Base-by-base conservation (phyloP, 2,113 vertebrate species). In the Rynchops niger region DNA sequence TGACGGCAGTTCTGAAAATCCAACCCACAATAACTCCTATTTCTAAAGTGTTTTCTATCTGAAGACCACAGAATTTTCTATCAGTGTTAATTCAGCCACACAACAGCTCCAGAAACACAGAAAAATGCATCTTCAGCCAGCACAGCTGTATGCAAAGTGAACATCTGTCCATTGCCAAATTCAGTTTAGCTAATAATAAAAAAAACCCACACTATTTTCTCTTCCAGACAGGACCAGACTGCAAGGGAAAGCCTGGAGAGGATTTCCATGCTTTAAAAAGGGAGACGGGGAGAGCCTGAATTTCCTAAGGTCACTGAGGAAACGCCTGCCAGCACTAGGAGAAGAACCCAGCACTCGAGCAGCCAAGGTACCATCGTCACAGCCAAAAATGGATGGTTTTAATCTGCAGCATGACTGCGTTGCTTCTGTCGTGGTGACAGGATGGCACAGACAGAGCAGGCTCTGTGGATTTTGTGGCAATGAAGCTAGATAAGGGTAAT, bases 91-190 rank as follows among this genome's bases (percentile, higher is more conserved):
- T 97, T 95, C 87, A 80, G 72, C 53, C 29, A 74, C 62, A 66
- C 49, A 80, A 83, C 86, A 92, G 82, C 90, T 94, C 84, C 86
- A 96, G 93, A 94, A 95, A 91, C 49, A 80, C 53, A 87, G 86
- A 59, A 91, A 95, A 91, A 95, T n/a, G 16, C 45, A 86, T 97
- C 95, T 95, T 89, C 92, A 97, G 95, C 93, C 90, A 94, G 93
- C 96, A 97, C 96, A 97, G 96, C 96, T 97, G 95, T 94, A 97
- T 97, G 96, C 96, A 97, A 97, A 97, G 85, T 86, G 92, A 96
- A 97, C 96, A 97, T 97, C 96, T 97, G 96, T 94, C 95, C 96
- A 96, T 82, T 66, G 49, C 96, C 96, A 96, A 93, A 96, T 95
- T 86, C 95, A 80, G 95, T 94, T 96, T 91, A 96, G 85, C 82